These are phyloP conservation scores for Reinhardtius hippoglossoides DNA, from an alignment of 2,113 vertebrate species.

Conservation along the genomic window DNA sequence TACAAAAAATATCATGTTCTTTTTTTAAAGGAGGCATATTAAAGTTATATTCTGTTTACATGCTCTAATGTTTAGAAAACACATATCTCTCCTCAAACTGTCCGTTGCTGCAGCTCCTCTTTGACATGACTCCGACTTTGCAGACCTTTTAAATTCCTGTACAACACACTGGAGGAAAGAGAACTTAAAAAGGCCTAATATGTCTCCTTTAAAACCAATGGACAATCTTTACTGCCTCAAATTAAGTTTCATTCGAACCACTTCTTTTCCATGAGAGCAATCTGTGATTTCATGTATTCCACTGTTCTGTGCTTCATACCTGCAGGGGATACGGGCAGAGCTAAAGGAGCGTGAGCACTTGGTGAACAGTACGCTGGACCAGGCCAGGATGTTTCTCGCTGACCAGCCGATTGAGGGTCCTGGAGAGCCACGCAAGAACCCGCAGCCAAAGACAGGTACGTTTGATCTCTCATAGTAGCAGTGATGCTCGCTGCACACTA, in stretches of 20 bases:
- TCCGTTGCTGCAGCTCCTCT: no score
- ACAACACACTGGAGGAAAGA: no score
- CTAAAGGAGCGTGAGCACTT: constrained; percentile 91
- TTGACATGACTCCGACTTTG: no score
- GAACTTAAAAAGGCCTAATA: no score
- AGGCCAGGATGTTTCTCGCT: constrained; percentile 93
- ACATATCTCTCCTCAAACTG: no score
- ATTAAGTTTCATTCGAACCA: background rate
- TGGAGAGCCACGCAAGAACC: constrained; percentile 91
- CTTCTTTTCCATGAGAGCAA: background rate
- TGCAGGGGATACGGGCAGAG: constrained; percentile 88
- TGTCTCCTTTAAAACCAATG: no score
- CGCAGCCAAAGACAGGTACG: constrained; percentile 91
- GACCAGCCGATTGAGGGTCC: constrained; percentile 97
- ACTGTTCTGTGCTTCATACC: constrained; percentile 9
- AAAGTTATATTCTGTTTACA: no score
- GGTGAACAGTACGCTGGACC: constrained; percentile 90
- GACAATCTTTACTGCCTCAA: background rate
- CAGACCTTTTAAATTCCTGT: no score
- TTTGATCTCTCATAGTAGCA: background rate
- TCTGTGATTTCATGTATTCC: background rate
- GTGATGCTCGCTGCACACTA: background rate
- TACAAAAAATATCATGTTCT: no score
- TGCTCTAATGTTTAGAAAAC: no score
- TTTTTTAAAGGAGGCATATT: no score